A percentile compares a stretch with the other conserved stretches of the same genome.
phyloP scores from a whole-genome alignment of 2,113 vertebrate species.

The Chinchilla lanigera region DNA sequence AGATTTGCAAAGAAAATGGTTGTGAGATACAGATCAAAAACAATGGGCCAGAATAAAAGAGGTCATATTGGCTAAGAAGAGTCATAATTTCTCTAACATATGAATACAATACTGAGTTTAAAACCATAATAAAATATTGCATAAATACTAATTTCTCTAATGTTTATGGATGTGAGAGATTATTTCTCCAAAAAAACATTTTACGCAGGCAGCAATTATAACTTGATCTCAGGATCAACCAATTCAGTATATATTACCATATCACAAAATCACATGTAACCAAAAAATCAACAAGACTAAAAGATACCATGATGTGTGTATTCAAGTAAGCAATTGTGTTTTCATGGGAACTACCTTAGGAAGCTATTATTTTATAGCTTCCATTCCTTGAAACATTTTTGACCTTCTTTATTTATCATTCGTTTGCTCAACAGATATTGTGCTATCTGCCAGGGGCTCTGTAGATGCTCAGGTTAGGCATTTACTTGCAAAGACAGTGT shows the following conservation, averaged over 20 bases:
- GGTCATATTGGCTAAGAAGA: neutral
- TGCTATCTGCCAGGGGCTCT: neutral
- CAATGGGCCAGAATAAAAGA: neutral
- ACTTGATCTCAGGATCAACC: neutral
- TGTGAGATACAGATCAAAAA: neutral
- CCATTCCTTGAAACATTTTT: neutral
- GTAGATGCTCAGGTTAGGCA: neutral
- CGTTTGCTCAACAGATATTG: neutral
- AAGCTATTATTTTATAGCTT: neutral
- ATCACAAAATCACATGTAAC: neutral
- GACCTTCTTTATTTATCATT: neutral
- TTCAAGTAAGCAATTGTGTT: neutral
- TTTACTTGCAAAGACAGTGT: neutral
- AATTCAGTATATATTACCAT: neutral
- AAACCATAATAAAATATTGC: neutral
- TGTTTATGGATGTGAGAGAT: neutral
- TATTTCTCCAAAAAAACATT: neutral
- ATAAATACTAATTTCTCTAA: neutral
- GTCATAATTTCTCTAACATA: neutral
- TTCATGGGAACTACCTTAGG: neutral
- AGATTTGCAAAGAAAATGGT: neutral
- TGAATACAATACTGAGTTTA: neutral
- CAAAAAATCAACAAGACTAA: neutral
- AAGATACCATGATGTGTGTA: neutral
- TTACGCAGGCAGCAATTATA: neutral